Conservation (phyloP, 2,797 vertebrate species). For the Meriones psammophilus region DNA sequence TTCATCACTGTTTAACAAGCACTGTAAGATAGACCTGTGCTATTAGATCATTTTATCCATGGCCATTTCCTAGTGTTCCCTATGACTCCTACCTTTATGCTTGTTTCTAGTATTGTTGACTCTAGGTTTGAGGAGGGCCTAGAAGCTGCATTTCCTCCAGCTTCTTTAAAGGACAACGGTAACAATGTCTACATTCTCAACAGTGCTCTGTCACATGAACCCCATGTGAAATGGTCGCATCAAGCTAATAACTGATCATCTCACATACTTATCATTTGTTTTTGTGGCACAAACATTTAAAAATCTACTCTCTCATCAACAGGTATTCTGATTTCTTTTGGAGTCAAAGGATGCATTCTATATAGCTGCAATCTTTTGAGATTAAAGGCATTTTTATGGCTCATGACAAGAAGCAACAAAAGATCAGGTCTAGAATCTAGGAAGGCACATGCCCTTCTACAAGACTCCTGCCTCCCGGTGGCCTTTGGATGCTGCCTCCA, state of each 20-base stretch:
- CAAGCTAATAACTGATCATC: background rate
- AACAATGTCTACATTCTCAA: background rate
- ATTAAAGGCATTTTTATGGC: background rate
- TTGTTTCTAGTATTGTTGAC: background rate
- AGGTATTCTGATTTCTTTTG: background rate
- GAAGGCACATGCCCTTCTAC: background rate
- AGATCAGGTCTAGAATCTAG: conserved; percentile 64
- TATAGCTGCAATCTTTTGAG: background rate
- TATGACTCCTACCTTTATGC: background rate
- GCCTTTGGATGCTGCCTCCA: background rate
- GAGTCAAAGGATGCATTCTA: background rate
- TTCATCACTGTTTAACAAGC: background rate
- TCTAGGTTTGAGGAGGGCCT: background rate
- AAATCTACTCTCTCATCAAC: background rate
- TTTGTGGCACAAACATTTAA: background rate
- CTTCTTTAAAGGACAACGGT: background rate
- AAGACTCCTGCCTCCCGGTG: background rate
- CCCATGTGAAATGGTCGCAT: background rate
- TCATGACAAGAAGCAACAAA: conserved; percentile 44
- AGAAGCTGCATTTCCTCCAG: background rate
- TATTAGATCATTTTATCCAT: background rate
- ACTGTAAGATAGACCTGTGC: background rate
- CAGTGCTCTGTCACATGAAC: background rate
- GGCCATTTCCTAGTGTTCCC: background rate
- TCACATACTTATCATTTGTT: background rate